Percentiles rank a stretch among this genome's conserved stretches.
These are phyloP conservation scores for Archegozetes longisetosus DNA, from an alignment of 1,140 invertebrate species.

Conservation along the genomic window DNA sequence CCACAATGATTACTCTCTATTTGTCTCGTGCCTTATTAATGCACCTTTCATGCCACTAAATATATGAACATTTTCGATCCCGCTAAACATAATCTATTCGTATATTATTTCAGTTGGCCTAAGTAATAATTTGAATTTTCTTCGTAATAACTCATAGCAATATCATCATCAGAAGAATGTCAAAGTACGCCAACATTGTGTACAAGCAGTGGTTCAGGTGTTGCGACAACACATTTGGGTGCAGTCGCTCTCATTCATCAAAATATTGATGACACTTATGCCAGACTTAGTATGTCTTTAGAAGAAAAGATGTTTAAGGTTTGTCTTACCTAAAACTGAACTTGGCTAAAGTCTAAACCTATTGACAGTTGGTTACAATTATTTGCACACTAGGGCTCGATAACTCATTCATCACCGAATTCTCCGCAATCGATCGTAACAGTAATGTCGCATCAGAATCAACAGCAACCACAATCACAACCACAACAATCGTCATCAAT, in stretches of 20 bases:
- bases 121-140: too few species aligned
- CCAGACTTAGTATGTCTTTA: slow-evolving; percentile 61
- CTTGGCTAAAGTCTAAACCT: too few species aligned
- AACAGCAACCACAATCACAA: background rate
- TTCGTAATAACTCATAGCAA: slow-evolving; percentile 29
- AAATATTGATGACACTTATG: slow-evolving; percentile 47
- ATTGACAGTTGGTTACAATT: too few species aligned
- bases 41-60: too few species aligned
- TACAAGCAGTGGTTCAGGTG: background rate
- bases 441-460: slow-evolving; percentile 3
- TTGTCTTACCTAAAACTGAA: slow-evolving; percentile 17
- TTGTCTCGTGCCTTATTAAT: too few species aligned
- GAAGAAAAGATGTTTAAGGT: slow-evolving; percentile 74
- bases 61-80: too few species aligned
- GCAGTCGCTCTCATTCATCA: background rate
- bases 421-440: slow-evolving; percentile 7
- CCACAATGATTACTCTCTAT: background rate
- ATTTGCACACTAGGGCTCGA: background rate
- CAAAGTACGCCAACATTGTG: slow-evolving; percentile 58
- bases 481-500: slow-evolving; percentile 1
- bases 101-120: too few species aligned
- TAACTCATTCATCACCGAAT: slow-evolving; percentile 3
- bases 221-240: background rate
- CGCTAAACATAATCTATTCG: too few species aligned
- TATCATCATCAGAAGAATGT: slow-evolving; percentile 56